phyloP scores from a whole-genome alignment of 2,888 invertebrate genomes.

The Ophion slaviceki region DNA sequence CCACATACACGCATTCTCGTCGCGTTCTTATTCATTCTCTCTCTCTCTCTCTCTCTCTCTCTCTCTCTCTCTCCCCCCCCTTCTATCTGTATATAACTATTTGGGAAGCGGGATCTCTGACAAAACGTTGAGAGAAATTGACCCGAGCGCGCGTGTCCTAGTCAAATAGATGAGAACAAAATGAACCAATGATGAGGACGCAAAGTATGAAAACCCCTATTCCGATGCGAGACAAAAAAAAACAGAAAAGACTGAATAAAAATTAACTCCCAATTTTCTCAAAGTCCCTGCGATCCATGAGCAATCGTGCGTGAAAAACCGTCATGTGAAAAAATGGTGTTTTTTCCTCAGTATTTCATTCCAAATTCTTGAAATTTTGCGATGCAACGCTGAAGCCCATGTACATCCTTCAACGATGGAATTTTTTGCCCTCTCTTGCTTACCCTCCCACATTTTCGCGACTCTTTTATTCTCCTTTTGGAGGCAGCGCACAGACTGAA shows the following conservation, averaged over 20 bases:
- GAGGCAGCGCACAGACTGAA: not conserved
- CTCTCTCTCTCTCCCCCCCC: too few relatives aligned
- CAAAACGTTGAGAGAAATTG: slow-evolving; percentile 26
- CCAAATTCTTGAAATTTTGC: too few relatives aligned
- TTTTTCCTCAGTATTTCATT: too few relatives aligned
- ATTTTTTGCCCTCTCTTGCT: not conserved
- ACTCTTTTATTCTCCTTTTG: not conserved
- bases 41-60: too few relatives aligned
- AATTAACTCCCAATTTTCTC: too few relatives aligned
- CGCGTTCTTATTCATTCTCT: not conserved
- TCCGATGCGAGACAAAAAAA: not conserved
- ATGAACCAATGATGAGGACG: not conserved
- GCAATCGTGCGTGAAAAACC: too few relatives aligned
- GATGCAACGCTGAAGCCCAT: too few relatives aligned
- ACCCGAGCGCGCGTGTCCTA: slow-evolving; percentile 21
- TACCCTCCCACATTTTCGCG: not conserved
- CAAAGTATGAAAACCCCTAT: not conserved
- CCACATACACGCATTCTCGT: slow-evolving; percentile 10
- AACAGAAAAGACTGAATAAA: too few relatives aligned
- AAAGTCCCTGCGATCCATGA: too few relatives aligned
- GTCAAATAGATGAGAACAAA: slow-evolving; percentile 8
- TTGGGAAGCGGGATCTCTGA: too few relatives aligned
- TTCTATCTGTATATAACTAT: too few relatives aligned
- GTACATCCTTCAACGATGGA: not conserved
- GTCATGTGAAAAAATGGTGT: too few relatives aligned